Conservation (phyloP, 1,140 invertebrate species). For the Ephestia elutella region DNA sequence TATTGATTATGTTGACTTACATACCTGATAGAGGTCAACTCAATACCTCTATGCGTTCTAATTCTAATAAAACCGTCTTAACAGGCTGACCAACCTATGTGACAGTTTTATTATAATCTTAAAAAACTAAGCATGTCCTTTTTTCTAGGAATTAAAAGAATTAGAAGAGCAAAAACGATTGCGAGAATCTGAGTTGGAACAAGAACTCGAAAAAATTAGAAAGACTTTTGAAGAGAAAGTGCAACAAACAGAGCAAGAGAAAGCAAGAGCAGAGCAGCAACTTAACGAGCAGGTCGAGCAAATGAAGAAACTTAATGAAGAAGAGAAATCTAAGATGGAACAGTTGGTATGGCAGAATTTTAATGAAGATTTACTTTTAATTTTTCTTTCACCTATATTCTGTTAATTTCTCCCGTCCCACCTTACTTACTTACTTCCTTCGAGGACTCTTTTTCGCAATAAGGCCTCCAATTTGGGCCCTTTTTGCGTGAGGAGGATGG, state of each 20-base stretch:
- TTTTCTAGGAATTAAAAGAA: conserved; percentile 48
- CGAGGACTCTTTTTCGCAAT: no score
- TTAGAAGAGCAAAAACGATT: conserved; percentile 45
- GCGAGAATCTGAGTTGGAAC: conserved; percentile 44
- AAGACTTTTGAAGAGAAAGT: conserved; percentile 69
- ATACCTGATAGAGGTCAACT: no score
- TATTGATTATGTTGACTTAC: no score
- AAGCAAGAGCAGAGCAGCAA: conserved; percentile 58
- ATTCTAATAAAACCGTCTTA: no score
- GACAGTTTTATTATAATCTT: no score
- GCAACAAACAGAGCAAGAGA: conserved; percentile 66
- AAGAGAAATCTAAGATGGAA: conserved; percentile 71
- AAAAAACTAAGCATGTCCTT: neutral
- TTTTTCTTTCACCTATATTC: no score
- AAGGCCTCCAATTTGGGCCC: no score
- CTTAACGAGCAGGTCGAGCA: conserved; percentile 67
- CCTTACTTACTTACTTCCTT: no score
- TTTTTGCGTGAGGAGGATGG: no score
- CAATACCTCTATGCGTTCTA: no score
- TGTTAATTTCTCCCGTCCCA: no score
- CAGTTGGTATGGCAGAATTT: conserved; percentile 41
- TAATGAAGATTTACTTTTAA: neutral
- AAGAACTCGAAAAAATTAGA: conserved; percentile 61
- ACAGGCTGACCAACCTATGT: no score
- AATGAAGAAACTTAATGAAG: conserved; percentile 63